Evolutionary conservation across 2,113 vertebrate genomes (phyloP).

Genomic region (Labeo rohita): DNA sequence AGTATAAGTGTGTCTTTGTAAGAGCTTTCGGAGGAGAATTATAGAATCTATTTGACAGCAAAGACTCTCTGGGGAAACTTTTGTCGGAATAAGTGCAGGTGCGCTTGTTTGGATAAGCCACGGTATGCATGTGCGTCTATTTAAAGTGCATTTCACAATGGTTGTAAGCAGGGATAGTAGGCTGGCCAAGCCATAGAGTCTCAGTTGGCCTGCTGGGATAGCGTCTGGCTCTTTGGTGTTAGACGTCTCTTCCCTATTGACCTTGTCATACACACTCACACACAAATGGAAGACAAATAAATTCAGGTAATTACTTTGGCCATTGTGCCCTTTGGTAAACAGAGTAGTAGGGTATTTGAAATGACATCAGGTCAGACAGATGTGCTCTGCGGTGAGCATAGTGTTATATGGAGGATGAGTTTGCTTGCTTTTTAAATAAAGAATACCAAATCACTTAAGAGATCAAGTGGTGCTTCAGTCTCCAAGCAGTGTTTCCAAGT

Average conservation of each 20-base stretch:
- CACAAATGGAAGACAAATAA: not conserved
- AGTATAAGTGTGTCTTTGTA: slow-evolving; percentile 14
- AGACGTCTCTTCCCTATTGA: slow-evolving; percentile 18
- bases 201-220: slow-evolving; percentile 47
- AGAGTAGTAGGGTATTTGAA: not conserved
- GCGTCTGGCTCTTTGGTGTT: slow-evolving; percentile 39
- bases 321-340: slow-evolving; percentile 29
- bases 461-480: not conserved
- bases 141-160: slow-evolving; percentile 16
- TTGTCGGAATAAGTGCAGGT: slow-evolving; percentile 41
- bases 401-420: not conserved
- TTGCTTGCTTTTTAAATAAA: not conserved
- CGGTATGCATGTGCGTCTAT: not conserved
- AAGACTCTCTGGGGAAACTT: not conserved
- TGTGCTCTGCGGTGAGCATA: not conserved
- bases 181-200: slow-evolving; percentile 23
- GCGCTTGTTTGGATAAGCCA: slow-evolving; percentile 1
- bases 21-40: not conserved
- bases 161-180: slow-evolving; percentile 32
- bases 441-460: not conserved
- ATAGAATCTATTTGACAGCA: slow-evolving; percentile 22
- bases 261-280: slow-evolving; percentile 38
- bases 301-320: slow-evolving; percentile 34
- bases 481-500: slow-evolving; percentile 10
- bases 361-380: not conserved